These are phyloP conservation scores for Pampus argenteus DNA, from an alignment of 2,797 vertebrate genomes.

Conservation along the genomic window DNA sequence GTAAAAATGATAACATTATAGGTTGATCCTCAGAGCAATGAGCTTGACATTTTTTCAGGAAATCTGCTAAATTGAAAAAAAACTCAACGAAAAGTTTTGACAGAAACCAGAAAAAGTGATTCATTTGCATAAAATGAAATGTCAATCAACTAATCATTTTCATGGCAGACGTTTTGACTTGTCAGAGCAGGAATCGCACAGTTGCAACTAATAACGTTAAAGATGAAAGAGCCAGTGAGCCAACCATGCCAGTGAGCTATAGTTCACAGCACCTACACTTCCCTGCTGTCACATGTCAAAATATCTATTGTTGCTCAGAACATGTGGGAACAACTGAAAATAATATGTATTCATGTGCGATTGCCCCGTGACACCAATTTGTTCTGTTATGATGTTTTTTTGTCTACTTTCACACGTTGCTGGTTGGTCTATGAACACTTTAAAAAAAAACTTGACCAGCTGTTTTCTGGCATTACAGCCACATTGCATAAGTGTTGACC, in stretches of 20 bases:
- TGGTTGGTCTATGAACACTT: background rate
- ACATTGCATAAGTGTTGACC: constrained; percentile 68
- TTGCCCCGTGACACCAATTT: background rate
- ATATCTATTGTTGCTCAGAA: constrained; percentile 1
- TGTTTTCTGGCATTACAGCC: constrained; percentile 62
- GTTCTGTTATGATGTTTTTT: background rate
- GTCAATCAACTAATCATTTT: background rate
- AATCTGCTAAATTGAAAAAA: constrained; percentile 21
- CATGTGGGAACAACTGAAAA: constrained; percentile 2
- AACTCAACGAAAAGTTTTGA: too few relatives aligned
- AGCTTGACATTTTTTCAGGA: constrained; percentile 8
- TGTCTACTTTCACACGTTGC: constrained; percentile 3
- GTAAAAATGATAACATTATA: background rate
- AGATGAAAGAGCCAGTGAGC: background rate
- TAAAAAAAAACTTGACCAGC: constrained; percentile 25
- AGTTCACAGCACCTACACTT: background rate
- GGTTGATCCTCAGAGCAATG: background rate
- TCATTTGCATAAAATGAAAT: constrained; percentile 9
- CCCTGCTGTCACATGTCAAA: background rate
- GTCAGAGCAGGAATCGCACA: background rate
- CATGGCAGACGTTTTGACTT: background rate
- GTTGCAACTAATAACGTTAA: background rate
- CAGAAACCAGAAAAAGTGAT: background rate
- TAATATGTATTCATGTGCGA: constrained; percentile 16
- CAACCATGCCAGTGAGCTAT: background rate